Base-by-base conservation (phyloP, 2,113 vertebrate species). In the Melospiza georgiana region DNA sequence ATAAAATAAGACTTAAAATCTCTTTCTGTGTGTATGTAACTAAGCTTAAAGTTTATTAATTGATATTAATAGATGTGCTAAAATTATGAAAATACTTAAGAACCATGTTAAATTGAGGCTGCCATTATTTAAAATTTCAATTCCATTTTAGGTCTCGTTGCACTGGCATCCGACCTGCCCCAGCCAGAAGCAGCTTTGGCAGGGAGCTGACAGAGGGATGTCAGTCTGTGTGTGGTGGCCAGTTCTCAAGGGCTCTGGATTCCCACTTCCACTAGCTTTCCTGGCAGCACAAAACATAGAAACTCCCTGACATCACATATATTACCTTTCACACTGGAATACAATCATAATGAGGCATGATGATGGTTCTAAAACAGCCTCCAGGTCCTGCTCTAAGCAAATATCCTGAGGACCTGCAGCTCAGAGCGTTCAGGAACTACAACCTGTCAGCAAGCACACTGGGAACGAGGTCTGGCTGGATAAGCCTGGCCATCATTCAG, bases 71-170 rank as follows among this genome's bases (percentile, higher is more conserved):
- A n/a, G 15, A 33, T 49, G n/a, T 66, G n/a, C 23, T 58, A 35
- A 89, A 69, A 7, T 65, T 72, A 68, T 1, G 9, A n/a, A 84
- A 82, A 66, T 19, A 30, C n/a, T 48, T 54, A 39, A 89, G 73
- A 89, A 66, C 11, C 11, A 15, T 21, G 28, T 55, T 78, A 88
- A 88, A 67, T 43, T 71, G 11, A 43, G 37, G 35, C 15, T 58
- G 52, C 15, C 11, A 4, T 57, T 63, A 74, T 83, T 84, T 48
- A 68, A 92, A 92, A 62, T 49, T 78, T 88, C 39, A 80, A 48
- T 86, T 92, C 90, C 72, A 84, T 90, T 95, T 96, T 96, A 95
- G 92, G 79, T 63, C 78, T 88, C 63, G 10, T 48, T 95, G 63
- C 28, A 55, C 37, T 83, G 87, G 67, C 62, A 88, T 88, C 52